Evolutionary conservation across 2,888 invertebrate species (phyloP).

Genomic region (Chrysolina oricalcia): DNA sequence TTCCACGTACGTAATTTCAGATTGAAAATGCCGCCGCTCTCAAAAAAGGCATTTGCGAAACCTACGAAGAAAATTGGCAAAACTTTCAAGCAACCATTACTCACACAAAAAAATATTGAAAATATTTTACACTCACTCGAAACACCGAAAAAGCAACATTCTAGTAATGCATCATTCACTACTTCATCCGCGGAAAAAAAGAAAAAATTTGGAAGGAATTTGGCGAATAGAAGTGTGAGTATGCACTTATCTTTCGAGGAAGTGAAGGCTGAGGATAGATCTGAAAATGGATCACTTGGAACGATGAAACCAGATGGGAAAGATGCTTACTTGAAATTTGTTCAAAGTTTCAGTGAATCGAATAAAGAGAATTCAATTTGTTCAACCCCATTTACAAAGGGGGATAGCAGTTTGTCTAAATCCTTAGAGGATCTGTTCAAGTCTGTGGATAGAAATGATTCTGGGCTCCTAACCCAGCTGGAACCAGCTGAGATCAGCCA

Average conservation of each 20-base stretch:
- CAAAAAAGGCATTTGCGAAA: constrained; percentile 26
- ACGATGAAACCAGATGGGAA: constrained; percentile 41
- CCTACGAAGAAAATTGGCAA: not conserved
- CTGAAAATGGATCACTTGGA: constrained; percentile 31
- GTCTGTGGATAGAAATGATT: constrained; percentile 3
- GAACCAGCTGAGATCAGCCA: not conserved
- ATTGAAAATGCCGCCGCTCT: constrained; percentile 32
- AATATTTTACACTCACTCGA: not conserved
- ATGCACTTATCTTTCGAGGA: constrained; percentile 18
- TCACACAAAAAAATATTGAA: constrained; percentile 27
- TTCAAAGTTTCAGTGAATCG: constrained; percentile 21
- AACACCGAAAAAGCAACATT: not conserved
- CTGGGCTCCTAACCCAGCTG: not conserved
- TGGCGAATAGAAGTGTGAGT: not conserved
- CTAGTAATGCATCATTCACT: not conserved
- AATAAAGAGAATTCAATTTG: constrained; percentile 5
- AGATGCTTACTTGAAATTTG: constrained; percentile 38
- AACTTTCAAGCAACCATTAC: constrained; percentile 25
- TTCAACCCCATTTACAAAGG: constrained; percentile 7
- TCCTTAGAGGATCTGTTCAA: not conserved
- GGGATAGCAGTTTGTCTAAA: constrained; percentile 1
- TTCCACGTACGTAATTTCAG: not conserved
- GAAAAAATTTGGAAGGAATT: not conserved
- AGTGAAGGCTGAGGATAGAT: not conserved
- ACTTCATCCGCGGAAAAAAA: not conserved